phyloP scores from a whole-genome alignment of 2,113 vertebrate species.

The Crotalus horridus region DNA sequence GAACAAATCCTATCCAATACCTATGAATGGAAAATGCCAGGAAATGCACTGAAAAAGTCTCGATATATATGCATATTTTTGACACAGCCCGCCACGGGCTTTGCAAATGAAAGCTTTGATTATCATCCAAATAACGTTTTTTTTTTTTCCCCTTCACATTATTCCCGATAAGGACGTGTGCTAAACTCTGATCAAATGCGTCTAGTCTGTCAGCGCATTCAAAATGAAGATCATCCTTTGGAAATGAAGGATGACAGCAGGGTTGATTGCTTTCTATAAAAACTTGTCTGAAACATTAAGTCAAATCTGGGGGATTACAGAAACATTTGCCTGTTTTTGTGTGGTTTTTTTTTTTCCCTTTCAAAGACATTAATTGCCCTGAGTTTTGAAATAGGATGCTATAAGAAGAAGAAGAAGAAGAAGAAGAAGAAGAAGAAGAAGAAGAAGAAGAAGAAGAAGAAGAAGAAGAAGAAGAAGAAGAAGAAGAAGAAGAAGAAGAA shows the following conservation, averaged over 20 bases:
- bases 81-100: conserved; percentile 55
- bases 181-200: conserved; percentile 61
- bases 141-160: conserved; percentile 25
- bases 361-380: conserved; percentile 34
- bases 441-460: too few species aligned
- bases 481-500: too few species aligned
- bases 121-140: conserved; percentile 69
- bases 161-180: conserved; percentile 63
- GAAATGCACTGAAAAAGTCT: conserved; percentile 59
- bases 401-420: neutral
- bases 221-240: conserved; percentile 29
- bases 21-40: conserved; percentile 61
- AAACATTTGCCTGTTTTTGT: conserved; percentile 38
- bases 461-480: too few species aligned
- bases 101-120: conserved; percentile 64
- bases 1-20: conserved; percentile 64
- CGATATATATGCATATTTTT: conserved; percentile 68
- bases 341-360: fast-evolving
- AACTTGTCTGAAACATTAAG: conserved; percentile 50
- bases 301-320: conserved; percentile 43
- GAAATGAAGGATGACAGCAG: conserved; percentile 35
- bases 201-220: conserved; percentile 59
- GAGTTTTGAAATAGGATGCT: neutral
- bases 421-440: too few species aligned
- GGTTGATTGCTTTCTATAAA: conserved; percentile 47